phyloP scores from a whole-genome alignment of 2,113 vertebrate species.

The Bujurquina vittata region DNA sequence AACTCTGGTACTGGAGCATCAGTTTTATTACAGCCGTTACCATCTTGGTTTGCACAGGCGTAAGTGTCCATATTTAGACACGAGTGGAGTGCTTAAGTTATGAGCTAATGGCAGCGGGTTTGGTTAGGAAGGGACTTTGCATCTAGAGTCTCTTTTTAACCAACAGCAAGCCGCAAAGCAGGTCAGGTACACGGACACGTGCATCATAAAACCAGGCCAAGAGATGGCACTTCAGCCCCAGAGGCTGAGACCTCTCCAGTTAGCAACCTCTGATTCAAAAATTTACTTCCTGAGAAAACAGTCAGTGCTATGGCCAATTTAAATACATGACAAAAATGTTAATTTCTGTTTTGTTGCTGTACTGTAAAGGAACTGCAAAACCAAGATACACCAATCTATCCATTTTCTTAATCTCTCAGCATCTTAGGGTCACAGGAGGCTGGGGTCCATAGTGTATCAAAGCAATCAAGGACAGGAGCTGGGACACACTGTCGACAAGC shows the following conservation, averaged over 20 bases:
- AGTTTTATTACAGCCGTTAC: not conserved
- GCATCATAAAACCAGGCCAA: not conserved
- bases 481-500: not conserved
- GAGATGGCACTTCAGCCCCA: not conserved
- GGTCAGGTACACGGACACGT: not conserved
- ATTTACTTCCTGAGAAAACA: not conserved
- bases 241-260: not conserved
- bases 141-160: not conserved
- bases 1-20: not conserved
- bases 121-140: not conserved
- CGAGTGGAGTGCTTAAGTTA: not conserved
- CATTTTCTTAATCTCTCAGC: too few relatives aligned
- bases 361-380: too few relatives aligned
- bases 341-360: too few relatives aligned
- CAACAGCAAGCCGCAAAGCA: not conserved
- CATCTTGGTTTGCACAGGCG: not conserved
- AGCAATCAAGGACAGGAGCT: not conserved
- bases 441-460: not conserved
- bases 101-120: not conserved
- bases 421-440: too few relatives aligned
- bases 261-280: too few relatives aligned
- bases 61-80: not conserved
- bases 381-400: too few relatives aligned
- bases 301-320: too few relatives aligned
- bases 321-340: too few relatives aligned